Evolutionary conservation across 1,140 invertebrate genomes (phyloP).

Genomic region (Metaphire vulgaris): DNA sequence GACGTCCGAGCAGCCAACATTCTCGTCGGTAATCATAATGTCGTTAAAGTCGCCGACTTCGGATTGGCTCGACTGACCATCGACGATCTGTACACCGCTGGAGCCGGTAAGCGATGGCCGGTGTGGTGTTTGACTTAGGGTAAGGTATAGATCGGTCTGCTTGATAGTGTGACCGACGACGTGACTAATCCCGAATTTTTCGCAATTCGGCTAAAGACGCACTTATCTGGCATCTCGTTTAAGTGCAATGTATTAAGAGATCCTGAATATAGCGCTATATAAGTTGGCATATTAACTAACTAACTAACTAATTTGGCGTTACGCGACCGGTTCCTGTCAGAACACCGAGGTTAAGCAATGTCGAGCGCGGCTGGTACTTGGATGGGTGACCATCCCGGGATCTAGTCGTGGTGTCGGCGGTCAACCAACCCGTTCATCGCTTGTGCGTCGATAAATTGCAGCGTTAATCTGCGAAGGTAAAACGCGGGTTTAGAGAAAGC

Average conservation of each 20-base stretch:
- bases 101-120: slow-evolving; percentile 3
- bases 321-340: no score
- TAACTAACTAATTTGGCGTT: no score
- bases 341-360: no score
- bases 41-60: slow-evolving; percentile 85
- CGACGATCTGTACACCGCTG: slow-evolving; percentile 56
- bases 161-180: neutral
- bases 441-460: no score
- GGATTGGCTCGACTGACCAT: slow-evolving; percentile 83
- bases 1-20: slow-evolving; percentile 58
- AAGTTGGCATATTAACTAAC: no score
- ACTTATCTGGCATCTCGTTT: neutral
- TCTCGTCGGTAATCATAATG: slow-evolving; percentile 89
- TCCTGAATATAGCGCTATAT: no score
- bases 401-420: no score
- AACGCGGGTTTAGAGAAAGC: no score
- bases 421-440: no score
- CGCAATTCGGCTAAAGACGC: neutral
- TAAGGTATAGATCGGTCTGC: neutral
- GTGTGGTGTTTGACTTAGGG: neutral
- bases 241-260: neutral
- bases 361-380: no score
- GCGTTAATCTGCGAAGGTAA: no score
- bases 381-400: no score
- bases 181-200: neutral